Evolutionary conservation across 64 coral and sea anemone genomes (phyloP).

Genomic region (Platygyra sinensis): DNA sequence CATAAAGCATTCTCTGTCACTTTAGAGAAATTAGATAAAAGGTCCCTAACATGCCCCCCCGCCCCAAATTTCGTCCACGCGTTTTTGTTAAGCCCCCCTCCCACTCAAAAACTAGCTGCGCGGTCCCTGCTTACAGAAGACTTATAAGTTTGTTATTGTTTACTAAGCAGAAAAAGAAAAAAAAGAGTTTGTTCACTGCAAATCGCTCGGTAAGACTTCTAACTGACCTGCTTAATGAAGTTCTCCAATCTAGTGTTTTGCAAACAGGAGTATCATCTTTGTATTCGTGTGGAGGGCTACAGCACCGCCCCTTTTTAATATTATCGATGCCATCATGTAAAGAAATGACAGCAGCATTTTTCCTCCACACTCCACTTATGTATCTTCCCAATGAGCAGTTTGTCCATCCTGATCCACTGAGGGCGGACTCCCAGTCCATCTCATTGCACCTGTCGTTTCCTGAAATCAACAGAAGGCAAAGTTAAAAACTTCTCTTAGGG

Average conservation of each 20-base stretch:
- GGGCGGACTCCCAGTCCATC: not conserved
- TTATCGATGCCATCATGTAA: not conserved
- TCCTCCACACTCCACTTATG: not conserved
- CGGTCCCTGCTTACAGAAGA: too few species aligned
- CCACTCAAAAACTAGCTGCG: too few species aligned
- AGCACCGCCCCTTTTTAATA: not conserved
- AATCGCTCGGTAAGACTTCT: not conserved
- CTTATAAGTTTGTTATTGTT: too few species aligned
- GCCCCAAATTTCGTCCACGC: too few species aligned
- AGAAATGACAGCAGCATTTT: too few species aligned
- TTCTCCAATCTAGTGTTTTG: not conserved
- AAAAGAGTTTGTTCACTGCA: not conserved
- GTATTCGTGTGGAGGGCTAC: not conserved
- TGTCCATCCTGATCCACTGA: not conserved
- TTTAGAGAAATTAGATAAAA: too few species aligned
- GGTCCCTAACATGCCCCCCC: too few species aligned
- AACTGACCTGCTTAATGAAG: not conserved
- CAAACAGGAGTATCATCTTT: not conserved
- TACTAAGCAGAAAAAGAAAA: too few species aligned
- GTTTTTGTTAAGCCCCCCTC: too few species aligned
- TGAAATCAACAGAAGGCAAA: not conserved
- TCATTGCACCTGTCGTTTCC: not conserved
- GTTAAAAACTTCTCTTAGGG: not conserved
- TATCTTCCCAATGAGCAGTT: conserved; percentile 3
- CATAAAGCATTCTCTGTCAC: too few species aligned